Percentiles rank a stretch among this genome's conserved stretches.
Conservation (phyloP, 1,140 invertebrate genomes). For the Saccostrea echinata region DNA sequence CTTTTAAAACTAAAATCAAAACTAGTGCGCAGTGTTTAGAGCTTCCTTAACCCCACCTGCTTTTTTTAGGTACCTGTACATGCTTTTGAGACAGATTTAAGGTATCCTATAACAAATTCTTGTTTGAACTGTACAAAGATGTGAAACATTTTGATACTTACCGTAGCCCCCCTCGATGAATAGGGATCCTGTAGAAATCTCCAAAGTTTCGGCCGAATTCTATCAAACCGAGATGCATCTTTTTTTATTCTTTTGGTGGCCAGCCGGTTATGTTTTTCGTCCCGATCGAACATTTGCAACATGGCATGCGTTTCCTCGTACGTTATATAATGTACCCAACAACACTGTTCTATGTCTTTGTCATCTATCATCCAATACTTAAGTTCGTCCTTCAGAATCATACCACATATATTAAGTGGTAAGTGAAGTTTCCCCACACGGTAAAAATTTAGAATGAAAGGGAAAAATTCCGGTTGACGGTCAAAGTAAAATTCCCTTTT, state of each 20-base stretch:
- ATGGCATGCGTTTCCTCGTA: conserved; percentile 59
- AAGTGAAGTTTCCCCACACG: conserved; percentile 98
- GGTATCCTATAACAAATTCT: too few species aligned
- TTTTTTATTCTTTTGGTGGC: conserved; percentile 55
- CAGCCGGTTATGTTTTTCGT: conserved; percentile 51
- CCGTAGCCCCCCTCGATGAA: conserved; percentile 51
- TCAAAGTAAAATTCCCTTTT: conserved; percentile 96
- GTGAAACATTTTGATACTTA: conserved; percentile 25
- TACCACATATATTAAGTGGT: conserved; percentile 98
- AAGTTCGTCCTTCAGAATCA: conserved; percentile 98
- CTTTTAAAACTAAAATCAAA: too few species aligned
- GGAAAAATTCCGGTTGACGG: conserved; percentile 98
- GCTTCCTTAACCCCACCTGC: too few species aligned
- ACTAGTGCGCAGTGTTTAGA: too few species aligned
- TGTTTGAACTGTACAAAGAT: too few species aligned
- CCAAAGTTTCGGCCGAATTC: conserved; percentile 65
- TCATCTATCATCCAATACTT: conserved; percentile 87
- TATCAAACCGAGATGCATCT: conserved; percentile 66
- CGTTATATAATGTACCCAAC: conserved; percentile 61
- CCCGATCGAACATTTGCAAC: conserved; percentile 62
- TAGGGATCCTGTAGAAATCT: conserved; percentile 59
- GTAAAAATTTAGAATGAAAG: conserved; percentile 99
- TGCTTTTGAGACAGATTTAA: too few species aligned
- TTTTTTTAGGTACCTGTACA: too few species aligned
- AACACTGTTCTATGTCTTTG: conserved; percentile 65